Percentiles rank a stretch among this genome's conserved stretches.
Conservation (phyloP, 1,140 invertebrate genomes). For the Zaprionus tsacasi region DNA sequence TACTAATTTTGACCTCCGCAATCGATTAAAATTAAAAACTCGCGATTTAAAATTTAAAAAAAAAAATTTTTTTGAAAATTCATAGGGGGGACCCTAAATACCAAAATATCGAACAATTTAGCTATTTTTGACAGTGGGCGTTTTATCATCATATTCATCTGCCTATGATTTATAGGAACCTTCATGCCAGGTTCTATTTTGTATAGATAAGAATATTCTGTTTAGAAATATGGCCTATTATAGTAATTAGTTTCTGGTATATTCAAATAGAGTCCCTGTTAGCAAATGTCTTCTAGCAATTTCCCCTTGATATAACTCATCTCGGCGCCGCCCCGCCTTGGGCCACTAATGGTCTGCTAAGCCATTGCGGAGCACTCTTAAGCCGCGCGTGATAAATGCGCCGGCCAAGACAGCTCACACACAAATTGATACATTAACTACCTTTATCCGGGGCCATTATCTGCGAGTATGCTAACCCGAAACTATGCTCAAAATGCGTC, state of each 20-base stretch:
- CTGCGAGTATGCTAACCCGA: slow-evolving; percentile 46
- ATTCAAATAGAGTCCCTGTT: background rate
- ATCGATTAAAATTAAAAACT: too few species aligned
- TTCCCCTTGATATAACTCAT: background rate
- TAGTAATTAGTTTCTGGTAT: background rate
- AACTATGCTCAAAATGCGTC: slow-evolving; percentile 78
- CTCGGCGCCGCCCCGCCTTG: background rate
- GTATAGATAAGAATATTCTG: too few species aligned
- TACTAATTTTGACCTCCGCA: too few species aligned
- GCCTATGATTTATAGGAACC: too few species aligned
- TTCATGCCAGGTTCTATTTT: too few species aligned
- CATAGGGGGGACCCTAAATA: too few species aligned
- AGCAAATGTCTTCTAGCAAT: background rate
- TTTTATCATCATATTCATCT: too few species aligned
- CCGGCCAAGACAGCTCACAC: slow-evolving; percentile 13
- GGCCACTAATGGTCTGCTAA: slow-evolving; percentile 23
- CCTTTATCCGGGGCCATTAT: slow-evolving; percentile 77
- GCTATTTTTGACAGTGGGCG: too few species aligned
- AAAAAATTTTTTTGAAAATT: too few species aligned
- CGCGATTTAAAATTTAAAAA: too few species aligned
- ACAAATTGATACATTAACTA: slow-evolving; percentile 79
- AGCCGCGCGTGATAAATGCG: slow-evolving; percentile 27
- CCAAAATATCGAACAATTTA: too few species aligned
- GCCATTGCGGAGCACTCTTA: slow-evolving; percentile 9
- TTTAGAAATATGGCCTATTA: background rate